These are phyloP conservation scores for Eurytoma californica DNA, from an alignment of 2,888 invertebrate species.

Conservation along the genomic window DNA sequence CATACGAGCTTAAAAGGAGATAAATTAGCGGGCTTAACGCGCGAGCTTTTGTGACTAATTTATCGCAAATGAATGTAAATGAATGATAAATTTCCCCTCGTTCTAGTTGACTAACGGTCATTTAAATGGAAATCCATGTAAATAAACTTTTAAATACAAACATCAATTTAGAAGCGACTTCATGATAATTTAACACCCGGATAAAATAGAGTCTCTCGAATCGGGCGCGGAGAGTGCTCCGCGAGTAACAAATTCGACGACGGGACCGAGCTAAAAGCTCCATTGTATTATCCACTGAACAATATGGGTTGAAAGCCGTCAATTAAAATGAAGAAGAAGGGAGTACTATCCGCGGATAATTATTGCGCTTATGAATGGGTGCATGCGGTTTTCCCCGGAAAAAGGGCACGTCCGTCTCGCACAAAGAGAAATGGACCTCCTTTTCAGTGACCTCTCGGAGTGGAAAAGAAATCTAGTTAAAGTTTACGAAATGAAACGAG, in stretches of 20 bases:
- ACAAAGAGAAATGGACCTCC: no score
- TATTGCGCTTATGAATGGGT: background rate
- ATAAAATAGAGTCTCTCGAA: background rate
- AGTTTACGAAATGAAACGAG: no score
- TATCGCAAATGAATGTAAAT: background rate
- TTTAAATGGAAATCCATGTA: background rate
- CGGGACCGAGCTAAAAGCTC: background rate
- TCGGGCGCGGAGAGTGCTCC: background rate
- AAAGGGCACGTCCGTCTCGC: background rate
- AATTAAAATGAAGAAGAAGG: slow-evolving; percentile 25
- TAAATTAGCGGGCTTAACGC: background rate
- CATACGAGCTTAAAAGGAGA: no score
- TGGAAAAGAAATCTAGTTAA: no score
- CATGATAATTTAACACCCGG: no score
- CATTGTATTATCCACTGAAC: background rate
- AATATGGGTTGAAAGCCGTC: slow-evolving; percentile 16
- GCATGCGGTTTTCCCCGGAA: background rate
- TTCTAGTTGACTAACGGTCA: background rate
- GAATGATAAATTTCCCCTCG: background rate
- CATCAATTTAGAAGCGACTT: no score
- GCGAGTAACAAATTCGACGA: no score
- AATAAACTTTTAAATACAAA: no score
- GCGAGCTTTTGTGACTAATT: background rate
- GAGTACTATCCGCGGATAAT: background rate
- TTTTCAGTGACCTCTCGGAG: no score